These are phyloP conservation scores for Pelagia noctiluca DNA, from an alignment of 30 jellyfish, hydroid and myxozoan genomes.

Conservation along the genomic window DNA sequence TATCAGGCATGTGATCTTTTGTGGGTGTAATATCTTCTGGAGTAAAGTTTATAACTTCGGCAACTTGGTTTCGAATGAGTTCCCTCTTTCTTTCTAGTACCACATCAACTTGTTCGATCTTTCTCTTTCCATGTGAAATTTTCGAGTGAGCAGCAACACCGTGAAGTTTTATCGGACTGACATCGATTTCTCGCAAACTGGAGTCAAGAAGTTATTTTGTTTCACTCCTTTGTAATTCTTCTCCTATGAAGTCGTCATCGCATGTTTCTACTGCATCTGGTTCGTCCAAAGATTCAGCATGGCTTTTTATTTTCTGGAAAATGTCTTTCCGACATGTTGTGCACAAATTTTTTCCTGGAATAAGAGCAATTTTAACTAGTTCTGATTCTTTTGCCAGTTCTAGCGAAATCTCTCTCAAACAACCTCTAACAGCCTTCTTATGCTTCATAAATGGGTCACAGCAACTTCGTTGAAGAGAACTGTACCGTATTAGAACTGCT, in stretches of 20 bases:
- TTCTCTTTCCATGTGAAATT: constrained; percentile 55
- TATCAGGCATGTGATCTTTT: background rate
- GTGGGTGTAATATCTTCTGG: constrained; percentile 31
- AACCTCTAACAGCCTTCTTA: constrained; percentile 17
- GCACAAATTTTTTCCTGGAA: constrained; percentile 64
- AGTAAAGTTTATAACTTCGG: constrained; percentile 29
- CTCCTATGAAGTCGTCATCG: constrained; percentile 24
- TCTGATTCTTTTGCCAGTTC: constrained; percentile 9
- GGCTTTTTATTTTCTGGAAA: constrained; percentile 1
- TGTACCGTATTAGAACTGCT: background rate
- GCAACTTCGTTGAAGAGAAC: constrained; percentile 6
- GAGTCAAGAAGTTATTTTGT: constrained; percentile 26
- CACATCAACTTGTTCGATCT: constrained; percentile 49
- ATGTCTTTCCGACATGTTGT: constrained; percentile 51
- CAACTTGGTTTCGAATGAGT: constrained; percentile 4
- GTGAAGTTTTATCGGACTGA: constrained; percentile 68
- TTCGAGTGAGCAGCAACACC: constrained; percentile 48
- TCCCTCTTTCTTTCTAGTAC: constrained; percentile 13
- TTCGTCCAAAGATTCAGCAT: background rate
- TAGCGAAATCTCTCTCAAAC: constrained; percentile 30
- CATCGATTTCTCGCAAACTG: constrained; percentile 39
- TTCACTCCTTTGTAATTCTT: constrained; percentile 16
- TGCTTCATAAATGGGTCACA: constrained; percentile 22
- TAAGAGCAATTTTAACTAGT: constrained; percentile 1
- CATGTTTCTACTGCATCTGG: constrained; percentile 15